These are phyloP conservation scores for Acrobasis suavella DNA, from an alignment of 2,888 invertebrate genomes.

Conservation along the genomic window DNA sequence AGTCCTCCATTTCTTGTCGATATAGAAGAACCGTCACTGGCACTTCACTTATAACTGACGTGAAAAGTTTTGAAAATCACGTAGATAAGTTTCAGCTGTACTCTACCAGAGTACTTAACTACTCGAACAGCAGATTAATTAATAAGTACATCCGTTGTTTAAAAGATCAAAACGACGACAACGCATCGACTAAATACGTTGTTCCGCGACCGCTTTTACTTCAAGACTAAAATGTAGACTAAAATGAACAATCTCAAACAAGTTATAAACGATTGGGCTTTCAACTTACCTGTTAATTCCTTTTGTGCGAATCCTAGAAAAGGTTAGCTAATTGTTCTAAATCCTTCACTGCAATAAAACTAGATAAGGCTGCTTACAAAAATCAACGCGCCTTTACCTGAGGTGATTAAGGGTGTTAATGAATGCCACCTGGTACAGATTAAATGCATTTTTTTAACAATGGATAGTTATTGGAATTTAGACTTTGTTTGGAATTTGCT, in stretches of 20 bases:
- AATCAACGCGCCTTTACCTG: not conserved
- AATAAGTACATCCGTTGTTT: not conserved
- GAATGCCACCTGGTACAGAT: not conserved
- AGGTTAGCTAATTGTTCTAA: slow-evolving; percentile 3
- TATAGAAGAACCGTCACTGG: not conserved
- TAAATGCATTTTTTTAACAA: not conserved
- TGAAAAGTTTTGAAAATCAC: too few species aligned
- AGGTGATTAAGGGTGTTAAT: not conserved
- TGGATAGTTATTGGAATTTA: too few species aligned
- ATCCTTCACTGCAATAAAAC: not conserved
- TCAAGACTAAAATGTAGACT: not conserved
- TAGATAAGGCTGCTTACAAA: not conserved
- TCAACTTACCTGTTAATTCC: not conserved
- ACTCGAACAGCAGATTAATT: too few species aligned
- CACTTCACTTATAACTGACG: not conserved
- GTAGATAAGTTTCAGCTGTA: too few species aligned
- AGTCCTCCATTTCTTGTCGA: not conserved
- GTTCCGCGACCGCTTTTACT: not conserved
- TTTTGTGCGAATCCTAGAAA: not conserved
- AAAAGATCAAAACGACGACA: not conserved
- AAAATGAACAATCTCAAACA: not conserved
- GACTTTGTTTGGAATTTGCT: too few species aligned
- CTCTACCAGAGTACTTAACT: not conserved
- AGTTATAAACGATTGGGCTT: not conserved
- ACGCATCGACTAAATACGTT: not conserved